Base-by-base conservation (phyloP, 2,888 invertebrate genomes). In the Caenorhabditis sulstoni region DNA sequence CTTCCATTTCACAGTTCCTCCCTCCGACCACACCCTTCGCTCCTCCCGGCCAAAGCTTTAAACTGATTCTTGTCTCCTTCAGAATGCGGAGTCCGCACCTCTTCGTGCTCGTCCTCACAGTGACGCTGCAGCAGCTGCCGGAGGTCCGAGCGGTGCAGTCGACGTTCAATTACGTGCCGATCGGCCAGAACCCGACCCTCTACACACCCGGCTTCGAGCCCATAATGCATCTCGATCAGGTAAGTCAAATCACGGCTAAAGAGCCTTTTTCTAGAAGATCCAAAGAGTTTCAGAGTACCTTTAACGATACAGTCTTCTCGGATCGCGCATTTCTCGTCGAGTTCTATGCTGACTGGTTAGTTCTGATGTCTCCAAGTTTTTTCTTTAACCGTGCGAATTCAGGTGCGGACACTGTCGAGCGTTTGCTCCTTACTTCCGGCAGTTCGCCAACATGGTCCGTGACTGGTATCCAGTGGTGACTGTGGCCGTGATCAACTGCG, bases 321-420 rank as follows among this genome's bases (percentile, higher is more conserved):
- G 94, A 94, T 0, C 94, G 94, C 92, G 89, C 97, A 7, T 89
- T 86, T 75, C 79, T 89, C 1, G 93, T 97, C 3, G 95, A 97
- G 90, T 97, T 97, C 92, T 98, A 97, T 91, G 97, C 95, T 91
- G 95, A 95, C 88, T 98, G 95, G 94, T 88, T 64, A 66, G 81
- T 76, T 18, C 12, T 18, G 29, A 29, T 11, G 7, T 29, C 49
- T 12, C 8, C 23, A 5, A 47, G 3, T 5, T 18, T 11, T 7
- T 2, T 41, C 41, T 55, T 23, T 0, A 29, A 55, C 12, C 8
- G 4, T 18, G 11, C 1, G n/a, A 16, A 50, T 78, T 23, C 81
- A 88, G 88, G 89, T 98, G 98, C 91, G 97, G 98, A 0, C 96
- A 95, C 90, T 98, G 98, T 90, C 94, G 94, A 86, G 92, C 94